Evolutionary conservation across 2,797 vertebrate species (phyloP).

Genomic region (Miichthys miiuy): DNA sequence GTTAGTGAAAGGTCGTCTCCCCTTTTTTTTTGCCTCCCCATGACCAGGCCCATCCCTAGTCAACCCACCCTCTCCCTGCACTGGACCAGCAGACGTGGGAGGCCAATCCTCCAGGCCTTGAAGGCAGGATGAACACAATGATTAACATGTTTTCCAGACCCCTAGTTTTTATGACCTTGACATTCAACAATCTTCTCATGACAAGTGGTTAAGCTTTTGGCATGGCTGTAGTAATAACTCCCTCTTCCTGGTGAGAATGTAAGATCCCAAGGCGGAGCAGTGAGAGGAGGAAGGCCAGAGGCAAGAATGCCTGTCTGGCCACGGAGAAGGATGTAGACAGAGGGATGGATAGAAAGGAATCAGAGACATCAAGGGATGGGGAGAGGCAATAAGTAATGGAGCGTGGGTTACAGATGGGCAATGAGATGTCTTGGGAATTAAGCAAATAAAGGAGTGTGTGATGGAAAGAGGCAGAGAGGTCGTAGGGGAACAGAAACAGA

Average conservation of each 20-base stretch:
- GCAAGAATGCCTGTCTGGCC: conserved; percentile 64
- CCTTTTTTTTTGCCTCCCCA: not conserved
- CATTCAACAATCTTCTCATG: conserved; percentile 80
- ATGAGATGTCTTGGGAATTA: conserved; percentile 48
- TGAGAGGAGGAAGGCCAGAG: conserved; percentile 53
- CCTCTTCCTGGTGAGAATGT: conserved; percentile 73
- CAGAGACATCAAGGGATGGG: conserved; percentile 57
- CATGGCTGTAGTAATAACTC: conserved; percentile 65
- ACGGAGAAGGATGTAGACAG: conserved; percentile 40
- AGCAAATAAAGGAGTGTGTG: conserved; percentile 56
- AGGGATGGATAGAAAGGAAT: conserved; percentile 56
- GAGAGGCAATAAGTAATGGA: conserved; percentile 56
- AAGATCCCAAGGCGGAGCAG: conserved; percentile 62
- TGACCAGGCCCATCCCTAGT: conserved; percentile 46
- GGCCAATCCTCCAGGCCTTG: conserved; percentile 74
- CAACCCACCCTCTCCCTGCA: conserved; percentile 57
- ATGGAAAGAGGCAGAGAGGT: conserved; percentile 37
- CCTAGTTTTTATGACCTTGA: conserved; percentile 80
- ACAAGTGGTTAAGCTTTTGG: conserved; percentile 77
- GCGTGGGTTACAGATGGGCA: conserved; percentile 49
- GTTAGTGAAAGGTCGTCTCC: conserved; percentile 23
- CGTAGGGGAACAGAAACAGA: conserved; percentile 35
- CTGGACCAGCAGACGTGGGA: conserved; percentile 70
- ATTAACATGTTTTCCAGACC: conserved; percentile 80
- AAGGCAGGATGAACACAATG: conserved; percentile 70